Evolutionary conservation across 2,113 vertebrate species (phyloP).

Genomic region (Spheniscus mendiculus): DNA sequence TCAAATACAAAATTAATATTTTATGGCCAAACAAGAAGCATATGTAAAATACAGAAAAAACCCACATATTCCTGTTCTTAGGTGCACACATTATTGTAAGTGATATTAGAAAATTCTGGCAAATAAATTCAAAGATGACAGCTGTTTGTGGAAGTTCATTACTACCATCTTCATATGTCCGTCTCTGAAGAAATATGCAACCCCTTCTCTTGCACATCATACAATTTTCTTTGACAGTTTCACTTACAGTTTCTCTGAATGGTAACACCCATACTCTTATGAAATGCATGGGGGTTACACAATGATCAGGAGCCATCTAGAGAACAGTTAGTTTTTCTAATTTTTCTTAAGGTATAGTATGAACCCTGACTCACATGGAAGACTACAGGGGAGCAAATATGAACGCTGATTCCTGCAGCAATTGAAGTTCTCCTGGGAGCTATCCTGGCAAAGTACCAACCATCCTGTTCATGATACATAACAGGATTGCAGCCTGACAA

Average conservation of each 20-base stretch:
- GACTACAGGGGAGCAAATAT: neutral
- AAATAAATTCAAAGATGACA: neutral
- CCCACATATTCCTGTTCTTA: neutral
- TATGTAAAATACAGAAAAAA: neutral
- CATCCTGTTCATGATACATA: neutral
- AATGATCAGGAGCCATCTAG: neutral
- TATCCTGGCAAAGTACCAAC: neutral
- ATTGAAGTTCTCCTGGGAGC: neutral
- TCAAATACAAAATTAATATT: neutral
- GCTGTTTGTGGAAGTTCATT: neutral
- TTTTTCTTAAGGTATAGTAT: neutral
- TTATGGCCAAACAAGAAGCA: neutral
- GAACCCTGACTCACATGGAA: neutral
- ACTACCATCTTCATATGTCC: neutral
- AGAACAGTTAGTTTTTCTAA: neutral
- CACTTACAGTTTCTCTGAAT: neutral
- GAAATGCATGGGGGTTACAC: neutral
- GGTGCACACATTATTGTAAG: neutral
- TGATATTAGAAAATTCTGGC: neutral
- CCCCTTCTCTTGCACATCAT: neutral
- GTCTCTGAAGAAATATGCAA: neutral
- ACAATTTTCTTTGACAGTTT: slow-evolving; percentile 11
- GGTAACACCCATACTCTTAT: neutral
- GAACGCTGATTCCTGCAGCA: neutral
- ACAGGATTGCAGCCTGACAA: neutral